These are phyloP conservation scores for Arctopsyche grandis DNA, from an alignment of 1,140 invertebrate species.

Conservation along the genomic window DNA sequence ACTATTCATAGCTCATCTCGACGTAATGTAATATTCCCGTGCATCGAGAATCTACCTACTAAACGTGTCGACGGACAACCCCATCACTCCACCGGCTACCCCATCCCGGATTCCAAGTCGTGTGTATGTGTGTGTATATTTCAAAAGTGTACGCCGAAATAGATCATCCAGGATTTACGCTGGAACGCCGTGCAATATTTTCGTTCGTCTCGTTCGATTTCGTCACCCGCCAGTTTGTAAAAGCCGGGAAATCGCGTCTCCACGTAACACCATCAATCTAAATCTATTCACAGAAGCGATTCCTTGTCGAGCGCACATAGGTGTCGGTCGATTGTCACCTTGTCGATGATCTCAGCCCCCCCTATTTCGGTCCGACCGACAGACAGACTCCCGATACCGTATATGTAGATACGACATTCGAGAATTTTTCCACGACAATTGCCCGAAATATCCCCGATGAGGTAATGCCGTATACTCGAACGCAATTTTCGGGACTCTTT, in stretches of 20 bases:
- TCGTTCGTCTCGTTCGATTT: not conserved
- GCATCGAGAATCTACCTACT: too few relatives aligned
- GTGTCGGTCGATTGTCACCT: constrained; percentile 44
- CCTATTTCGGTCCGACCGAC: constrained; percentile 43
- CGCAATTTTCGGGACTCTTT: not conserved
- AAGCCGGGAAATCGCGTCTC: not conserved
- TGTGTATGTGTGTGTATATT: too few relatives aligned
- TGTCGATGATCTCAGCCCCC: constrained; percentile 52
- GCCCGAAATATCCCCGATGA: constrained; percentile 46
- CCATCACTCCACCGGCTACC: too few relatives aligned
- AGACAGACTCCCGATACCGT: constrained; percentile 36
- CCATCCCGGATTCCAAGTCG: too few relatives aligned
- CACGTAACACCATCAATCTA: constrained; percentile 35
- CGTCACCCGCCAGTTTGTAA: not conserved
- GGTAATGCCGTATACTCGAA: constrained; percentile 39
- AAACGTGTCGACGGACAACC: too few relatives aligned
- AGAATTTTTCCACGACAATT: constrained; percentile 51
- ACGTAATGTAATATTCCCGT: too few relatives aligned
- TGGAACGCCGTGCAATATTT: not conserved
- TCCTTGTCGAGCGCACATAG: not conserved
- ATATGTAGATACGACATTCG: constrained; percentile 53
- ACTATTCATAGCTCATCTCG: too few relatives aligned
- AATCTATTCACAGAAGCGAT: constrained; percentile 31
- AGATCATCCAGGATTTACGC: not conserved
- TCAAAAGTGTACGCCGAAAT: not conserved